Evolutionary conservation across 2,797 vertebrate species (phyloP).

Genomic region (Mormyrops boulengeri): DNA sequence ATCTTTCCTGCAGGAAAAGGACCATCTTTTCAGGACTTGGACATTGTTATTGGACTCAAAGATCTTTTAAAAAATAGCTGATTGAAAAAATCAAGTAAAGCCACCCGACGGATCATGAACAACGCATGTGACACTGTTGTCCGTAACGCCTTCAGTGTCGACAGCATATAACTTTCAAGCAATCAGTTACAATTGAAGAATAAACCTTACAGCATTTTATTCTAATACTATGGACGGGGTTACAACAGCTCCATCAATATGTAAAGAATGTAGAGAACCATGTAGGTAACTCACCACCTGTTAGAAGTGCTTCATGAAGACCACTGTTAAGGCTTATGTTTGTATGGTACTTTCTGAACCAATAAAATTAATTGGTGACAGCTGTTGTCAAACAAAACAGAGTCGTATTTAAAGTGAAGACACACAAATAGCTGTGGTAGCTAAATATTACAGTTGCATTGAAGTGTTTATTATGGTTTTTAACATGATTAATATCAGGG

Average conservation of each 20-base stretch:
- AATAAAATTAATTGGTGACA: neutral
- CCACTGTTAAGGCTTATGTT: neutral
- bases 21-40: neutral
- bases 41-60: neutral
- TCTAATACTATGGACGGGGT: neutral
- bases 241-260: neutral
- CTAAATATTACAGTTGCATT: neutral
- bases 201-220: neutral
- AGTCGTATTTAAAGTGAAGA: neutral
- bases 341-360: neutral
- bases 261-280: neutral
- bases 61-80: neutral
- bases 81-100: neutral
- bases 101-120: neutral
- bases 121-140: neutral
- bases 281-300: neutral
- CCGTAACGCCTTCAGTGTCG: neutral
- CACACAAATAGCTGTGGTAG: neutral
- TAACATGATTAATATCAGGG: neutral
- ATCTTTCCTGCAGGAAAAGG: conserved; percentile 53
- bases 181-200: neutral
- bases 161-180: neutral
- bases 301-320: neutral
- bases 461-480: neutral
- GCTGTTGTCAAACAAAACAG: neutral